These are phyloP conservation scores for Turritopsis dohrnii DNA, from an alignment of 30 jellyfish, hydroid and myxozoan genomes.

Conservation along the genomic window DNA sequence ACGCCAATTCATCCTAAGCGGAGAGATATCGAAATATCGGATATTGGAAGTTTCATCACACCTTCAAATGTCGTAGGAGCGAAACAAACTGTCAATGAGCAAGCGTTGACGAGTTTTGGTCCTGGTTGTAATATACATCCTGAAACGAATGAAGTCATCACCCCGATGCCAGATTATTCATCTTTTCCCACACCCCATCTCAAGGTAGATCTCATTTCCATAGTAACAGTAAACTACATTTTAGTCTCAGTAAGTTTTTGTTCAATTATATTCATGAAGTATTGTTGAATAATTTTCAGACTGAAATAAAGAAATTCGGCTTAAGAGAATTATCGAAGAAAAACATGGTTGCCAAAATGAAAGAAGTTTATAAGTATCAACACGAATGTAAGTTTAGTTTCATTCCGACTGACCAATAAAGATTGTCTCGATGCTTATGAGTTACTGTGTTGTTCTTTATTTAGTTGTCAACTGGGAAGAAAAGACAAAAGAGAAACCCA, in stretches of 20 bases:
- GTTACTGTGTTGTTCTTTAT: not conserved
- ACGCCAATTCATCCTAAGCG: not conserved
- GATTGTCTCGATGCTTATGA: not conserved
- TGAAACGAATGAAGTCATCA: conserved; percentile 54
- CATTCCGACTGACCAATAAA: not conserved
- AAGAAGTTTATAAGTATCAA: conserved; percentile 62
- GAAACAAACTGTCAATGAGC: not conserved
- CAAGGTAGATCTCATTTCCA: conserved; percentile 54
- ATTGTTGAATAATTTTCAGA: conserved; percentile 26
- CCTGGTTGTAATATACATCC: conserved; percentile 79
- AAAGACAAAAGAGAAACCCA: not conserved
- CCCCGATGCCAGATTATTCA: conserved; percentile 88
- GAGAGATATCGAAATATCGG: not conserved
- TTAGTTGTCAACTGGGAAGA: conserved; percentile 38
- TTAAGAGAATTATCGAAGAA: conserved; percentile 55
- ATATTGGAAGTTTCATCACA: not conserved
- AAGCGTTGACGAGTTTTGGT: conserved; percentile 17
- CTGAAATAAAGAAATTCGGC: conserved; percentile 48
- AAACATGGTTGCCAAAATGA: conserved; percentile 78
- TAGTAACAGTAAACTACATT: too few species aligned
- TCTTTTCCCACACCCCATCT: conserved; percentile 65
- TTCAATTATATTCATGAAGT: not conserved
- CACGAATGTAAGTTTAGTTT: conserved; percentile 60
- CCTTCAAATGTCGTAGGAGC: not conserved
- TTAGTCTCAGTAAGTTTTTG: not conserved